phyloP scores from a whole-genome alignment of 2,797 vertebrate species.

The Falco naumanni region DNA sequence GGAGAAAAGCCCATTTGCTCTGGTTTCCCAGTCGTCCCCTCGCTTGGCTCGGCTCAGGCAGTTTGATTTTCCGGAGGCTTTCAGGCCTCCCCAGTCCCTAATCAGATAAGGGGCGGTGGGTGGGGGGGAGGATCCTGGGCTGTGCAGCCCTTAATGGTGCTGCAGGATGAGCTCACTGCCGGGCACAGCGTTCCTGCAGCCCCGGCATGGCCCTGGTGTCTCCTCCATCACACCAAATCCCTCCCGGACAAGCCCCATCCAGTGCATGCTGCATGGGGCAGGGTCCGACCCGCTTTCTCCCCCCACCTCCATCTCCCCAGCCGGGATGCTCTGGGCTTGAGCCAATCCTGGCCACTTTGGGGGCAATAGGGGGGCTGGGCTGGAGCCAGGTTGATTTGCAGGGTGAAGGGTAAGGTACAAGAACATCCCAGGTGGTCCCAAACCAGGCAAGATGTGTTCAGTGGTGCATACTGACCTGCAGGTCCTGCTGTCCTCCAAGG shows the following conservation, averaged over 20 bases:
- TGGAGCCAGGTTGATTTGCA: not conserved
- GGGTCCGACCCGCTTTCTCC: accelerated
- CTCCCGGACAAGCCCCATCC: not conserved
- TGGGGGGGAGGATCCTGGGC: not conserved
- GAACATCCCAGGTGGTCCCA: not conserved
- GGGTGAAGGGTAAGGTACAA: not conserved
- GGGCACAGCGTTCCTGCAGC: not conserved
- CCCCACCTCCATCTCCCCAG: not conserved
- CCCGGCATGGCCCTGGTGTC: not conserved
- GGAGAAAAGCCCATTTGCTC: constrained; percentile 47
- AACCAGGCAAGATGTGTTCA: not conserved
- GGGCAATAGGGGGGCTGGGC: not conserved
- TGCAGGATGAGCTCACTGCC: not conserved
- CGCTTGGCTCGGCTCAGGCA: not conserved
- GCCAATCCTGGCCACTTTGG: not conserved
- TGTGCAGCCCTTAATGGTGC: not conserved
- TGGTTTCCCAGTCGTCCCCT: not conserved
- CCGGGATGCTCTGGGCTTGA: not conserved
- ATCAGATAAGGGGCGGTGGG: constrained; percentile 42
- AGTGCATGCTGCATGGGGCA: not conserved
- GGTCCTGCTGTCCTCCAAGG: not conserved
- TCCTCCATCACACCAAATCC: not conserved
- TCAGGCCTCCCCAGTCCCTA: constrained; percentile 46
- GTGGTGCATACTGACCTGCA: accelerated
- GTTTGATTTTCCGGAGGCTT: constrained; percentile 71